These are phyloP conservation scores for Masticophis lateralis DNA, from an alignment of 2,797 vertebrate genomes.

Conservation along the genomic window DNA sequence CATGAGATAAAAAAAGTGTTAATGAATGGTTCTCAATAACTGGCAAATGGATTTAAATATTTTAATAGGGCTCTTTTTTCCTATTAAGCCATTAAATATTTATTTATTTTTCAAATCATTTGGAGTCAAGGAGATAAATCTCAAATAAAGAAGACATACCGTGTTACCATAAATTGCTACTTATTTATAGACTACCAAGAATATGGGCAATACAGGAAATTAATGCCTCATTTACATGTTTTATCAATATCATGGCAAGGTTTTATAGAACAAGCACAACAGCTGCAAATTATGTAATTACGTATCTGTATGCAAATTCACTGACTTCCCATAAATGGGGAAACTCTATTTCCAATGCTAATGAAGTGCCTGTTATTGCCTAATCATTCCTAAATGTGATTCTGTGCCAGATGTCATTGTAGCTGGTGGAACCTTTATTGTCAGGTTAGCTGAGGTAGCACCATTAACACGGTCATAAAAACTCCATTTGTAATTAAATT, in stretches of 20 bases:
- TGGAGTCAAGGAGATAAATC: slow-evolving; percentile 28
- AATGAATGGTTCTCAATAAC: slow-evolving; percentile 39
- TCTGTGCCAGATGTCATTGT: slow-evolving; percentile 76
- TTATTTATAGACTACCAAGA: slow-evolving; percentile 55
- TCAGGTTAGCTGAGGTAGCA: slow-evolving; percentile 77
- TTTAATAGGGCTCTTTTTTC: slow-evolving; percentile 27
- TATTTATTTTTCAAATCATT: slow-evolving; percentile 40
- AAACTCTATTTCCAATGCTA: slow-evolving; percentile 78
- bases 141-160: slow-evolving; percentile 33
- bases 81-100: slow-evolving; percentile 13
- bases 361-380: slow-evolving; percentile 75
- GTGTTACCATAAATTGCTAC: slow-evolving; percentile 41
- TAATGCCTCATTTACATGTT: slow-evolving; percentile 70
- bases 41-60: slow-evolving; percentile 50
- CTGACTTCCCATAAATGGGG: slow-evolving; percentile 74
- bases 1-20: slow-evolving; percentile 19
- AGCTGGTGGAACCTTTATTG: slow-evolving; percentile 74
- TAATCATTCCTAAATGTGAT: slow-evolving; percentile 76
- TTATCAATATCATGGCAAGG: slow-evolving; percentile 71
- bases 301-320: slow-evolving; percentile 78
- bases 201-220: slow-evolving; percentile 57
- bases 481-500: slow-evolving; percentile 74
- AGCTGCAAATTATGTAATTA: slow-evolving; percentile 82
- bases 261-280: slow-evolving; percentile 74
- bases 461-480: slow-evolving; percentile 71